Evolutionary conservation across 2,888 invertebrate species (phyloP).

Genomic region (Auanema sp.): DNA sequence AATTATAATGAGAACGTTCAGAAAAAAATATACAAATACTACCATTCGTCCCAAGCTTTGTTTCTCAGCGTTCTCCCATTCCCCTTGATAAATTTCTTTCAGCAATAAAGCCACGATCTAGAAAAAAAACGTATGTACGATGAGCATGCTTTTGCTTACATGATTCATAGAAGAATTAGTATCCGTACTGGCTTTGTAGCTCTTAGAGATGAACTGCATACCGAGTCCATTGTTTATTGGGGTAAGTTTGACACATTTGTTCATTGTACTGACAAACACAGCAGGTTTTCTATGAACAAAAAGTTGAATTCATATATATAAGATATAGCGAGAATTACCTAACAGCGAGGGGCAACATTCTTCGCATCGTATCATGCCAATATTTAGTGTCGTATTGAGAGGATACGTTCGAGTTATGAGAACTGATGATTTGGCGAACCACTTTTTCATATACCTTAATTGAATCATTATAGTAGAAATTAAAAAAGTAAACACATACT

Average conservation of each 20-base stretch:
- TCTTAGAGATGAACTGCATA: neutral
- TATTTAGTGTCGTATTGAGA: conserved; percentile 27
- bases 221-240: neutral
- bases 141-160: too few species aligned
- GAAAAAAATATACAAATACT: too few species aligned
- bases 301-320: neutral
- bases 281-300: conserved; percentile 12
- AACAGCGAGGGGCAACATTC: conserved; percentile 25
- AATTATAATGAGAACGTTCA: neutral
- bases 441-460: conserved; percentile 26
- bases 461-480: neutral
- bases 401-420: neutral
- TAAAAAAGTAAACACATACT: neutral
- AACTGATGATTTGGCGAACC: conserved; percentile 21
- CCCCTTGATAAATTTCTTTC: too few species aligned
- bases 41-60: too few species aligned
- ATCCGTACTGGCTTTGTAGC: neutral
- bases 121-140: too few species aligned
- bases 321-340: conserved; percentile 5
- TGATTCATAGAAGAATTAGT: conserved; percentile 5
- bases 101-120: too few species aligned
- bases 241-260: conserved; percentile 4
- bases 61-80: too few species aligned
- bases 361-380: conserved; percentile 27
- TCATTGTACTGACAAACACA: conserved; percentile 19